Base-by-base conservation (phyloP, 2,888 invertebrate species). In the Perizoma flavofasciatum region DNA sequence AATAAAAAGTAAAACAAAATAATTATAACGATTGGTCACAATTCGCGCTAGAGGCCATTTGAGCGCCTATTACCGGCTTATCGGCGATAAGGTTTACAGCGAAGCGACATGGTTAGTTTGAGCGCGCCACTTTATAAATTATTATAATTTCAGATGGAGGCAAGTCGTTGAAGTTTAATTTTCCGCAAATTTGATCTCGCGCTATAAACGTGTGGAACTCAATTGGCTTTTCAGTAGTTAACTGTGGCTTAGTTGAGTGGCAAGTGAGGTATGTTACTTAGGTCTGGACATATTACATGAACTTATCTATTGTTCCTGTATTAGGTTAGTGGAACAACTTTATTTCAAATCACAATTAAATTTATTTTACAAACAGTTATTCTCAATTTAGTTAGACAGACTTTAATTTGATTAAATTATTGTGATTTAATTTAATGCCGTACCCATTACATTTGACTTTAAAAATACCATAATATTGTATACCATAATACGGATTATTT, bases 111-210 rank as follows among this genome's bases (percentile, higher is more conserved):
- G 91, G 90, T 91, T 91, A 91, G 91, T 92, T 92, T 87, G 85
- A 86, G 65, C 74, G 79, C 82, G 85, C 85, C 83, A 82, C 87
- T 86, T 88, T 79, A 87, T 83, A 61, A 89, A 89, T 89, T 89
- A 87, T 88, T 85, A 86, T 89, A 87, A 85, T 86, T 86, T 84
- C 81, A 79, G 81, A 80, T 78, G 75, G 75, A 73, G 76, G 77
- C 85, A 83, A 86, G 79, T 78, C 79, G 76, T 76, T 76, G 73
- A 69, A 80, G 82, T 88, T 83, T 84, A 91, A 91, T 92, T 92
- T 91, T 89, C 85, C 91, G 91, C 89, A 90, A 88, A 87, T 90
- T 89, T 89, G 83, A 88, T 84, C 80, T 80, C 77, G 77, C 78
- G 79, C 85, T 75, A 82, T 89, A 87, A 90, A 86, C 72, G 75